phyloP scores from a whole-genome alignment of 2,888 invertebrate genomes.

The Drosophila recens region DNA sequence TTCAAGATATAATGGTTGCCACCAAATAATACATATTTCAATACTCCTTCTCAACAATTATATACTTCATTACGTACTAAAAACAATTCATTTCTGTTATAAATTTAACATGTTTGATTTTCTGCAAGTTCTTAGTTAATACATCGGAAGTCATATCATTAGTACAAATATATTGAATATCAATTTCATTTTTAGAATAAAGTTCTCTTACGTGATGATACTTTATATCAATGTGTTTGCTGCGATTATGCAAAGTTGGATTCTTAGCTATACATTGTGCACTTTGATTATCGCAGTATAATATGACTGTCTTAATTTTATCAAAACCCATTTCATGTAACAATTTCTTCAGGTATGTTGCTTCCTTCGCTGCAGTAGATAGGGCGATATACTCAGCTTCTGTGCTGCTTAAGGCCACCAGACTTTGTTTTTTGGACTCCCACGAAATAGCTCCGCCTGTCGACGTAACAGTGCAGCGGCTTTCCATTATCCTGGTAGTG shows the following conservation, averaged over 20 bases:
- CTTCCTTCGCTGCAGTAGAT: background rate
- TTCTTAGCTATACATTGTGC: background rate
- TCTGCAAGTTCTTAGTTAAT: background rate
- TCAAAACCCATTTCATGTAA: background rate
- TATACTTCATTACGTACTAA: background rate
- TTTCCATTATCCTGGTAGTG: too few relatives aligned
- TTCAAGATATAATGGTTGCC: background rate
- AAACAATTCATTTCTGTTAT: background rate
- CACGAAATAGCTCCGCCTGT: background rate
- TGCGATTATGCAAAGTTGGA: background rate
- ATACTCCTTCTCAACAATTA: background rate
- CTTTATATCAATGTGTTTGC: background rate
- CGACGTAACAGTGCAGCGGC: too few relatives aligned
- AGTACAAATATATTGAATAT: constrained; percentile 1
- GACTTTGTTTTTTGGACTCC: background rate
- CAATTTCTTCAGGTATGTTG: background rate
- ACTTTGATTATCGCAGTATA: constrained; percentile 2
- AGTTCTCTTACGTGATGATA: background rate
- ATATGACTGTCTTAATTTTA: background rate
- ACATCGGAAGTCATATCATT: background rate
- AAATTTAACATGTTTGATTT: background rate
- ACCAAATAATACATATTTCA: background rate
- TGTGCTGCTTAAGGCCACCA: background rate
- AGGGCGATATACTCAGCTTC: constrained; percentile 1
- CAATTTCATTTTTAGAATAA: background rate